Conservation (phyloP, 2,113 vertebrate species). For the Alces alces region DNA sequence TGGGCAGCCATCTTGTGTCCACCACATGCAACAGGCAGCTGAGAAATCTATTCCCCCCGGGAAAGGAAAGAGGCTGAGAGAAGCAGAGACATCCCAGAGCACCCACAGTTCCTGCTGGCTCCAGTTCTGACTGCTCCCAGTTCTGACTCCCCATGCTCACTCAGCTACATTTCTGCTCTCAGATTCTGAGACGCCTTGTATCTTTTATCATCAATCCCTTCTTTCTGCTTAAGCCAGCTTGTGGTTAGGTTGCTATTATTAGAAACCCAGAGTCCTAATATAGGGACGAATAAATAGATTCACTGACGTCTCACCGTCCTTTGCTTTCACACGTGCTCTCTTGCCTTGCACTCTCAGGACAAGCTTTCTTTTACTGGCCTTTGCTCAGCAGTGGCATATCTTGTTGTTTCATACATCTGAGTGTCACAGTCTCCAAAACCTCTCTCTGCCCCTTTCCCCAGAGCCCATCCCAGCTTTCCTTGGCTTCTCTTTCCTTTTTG, state of each 20-base stretch:
- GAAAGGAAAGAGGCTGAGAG: not conserved
- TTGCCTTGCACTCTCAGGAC: not conserved
- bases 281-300: not conserved
- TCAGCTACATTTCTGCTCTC: not conserved
- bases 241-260: not conserved
- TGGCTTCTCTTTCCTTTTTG: slow-evolving; percentile 19
- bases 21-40: not conserved
- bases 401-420: not conserved
- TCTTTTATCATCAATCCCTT: not conserved
- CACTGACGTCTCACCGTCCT: not conserved
- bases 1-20: not conserved
- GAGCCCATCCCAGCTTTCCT: not conserved
- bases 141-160: not conserved
- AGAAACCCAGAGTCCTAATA: not conserved
- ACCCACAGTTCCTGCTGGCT: rapidly evolving
- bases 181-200: not conserved
- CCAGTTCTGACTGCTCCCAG: not conserved
- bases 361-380: not conserved
- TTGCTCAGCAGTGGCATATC: not conserved
- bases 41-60: not conserved
- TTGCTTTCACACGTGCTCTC: not conserved
- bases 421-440: not conserved
- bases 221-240: not conserved
- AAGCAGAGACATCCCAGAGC: not conserved
- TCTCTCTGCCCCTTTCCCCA: not conserved